These are phyloP conservation scores for Coilia nasus DNA, from an alignment of 2,797 vertebrate genomes.

Conservation along the genomic window DNA sequence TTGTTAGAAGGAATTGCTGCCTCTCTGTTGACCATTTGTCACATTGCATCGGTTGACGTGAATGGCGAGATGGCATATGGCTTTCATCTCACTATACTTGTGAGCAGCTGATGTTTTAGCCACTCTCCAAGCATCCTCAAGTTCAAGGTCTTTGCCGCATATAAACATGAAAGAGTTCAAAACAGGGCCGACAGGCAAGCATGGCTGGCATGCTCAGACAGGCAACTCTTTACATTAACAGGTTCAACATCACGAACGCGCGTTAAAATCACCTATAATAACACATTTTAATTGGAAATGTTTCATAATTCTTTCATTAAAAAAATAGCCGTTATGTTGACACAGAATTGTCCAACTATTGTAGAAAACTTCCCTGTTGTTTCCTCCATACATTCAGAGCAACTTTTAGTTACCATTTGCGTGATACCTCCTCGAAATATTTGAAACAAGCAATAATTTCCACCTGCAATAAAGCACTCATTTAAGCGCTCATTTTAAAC, in stretches of 20 bases:
- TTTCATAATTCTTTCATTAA: background rate
- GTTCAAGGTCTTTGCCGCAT: conserved; percentile 72
- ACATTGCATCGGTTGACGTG: conserved; percentile 55
- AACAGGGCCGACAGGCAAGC: background rate
- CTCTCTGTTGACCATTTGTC: conserved; percentile 54
- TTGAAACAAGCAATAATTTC: background rate
- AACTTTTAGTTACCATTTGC: background rate
- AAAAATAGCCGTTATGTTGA: background rate
- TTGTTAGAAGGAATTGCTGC: conserved; percentile 27
- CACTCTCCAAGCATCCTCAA: conserved; percentile 68
- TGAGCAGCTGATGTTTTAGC: conserved; percentile 66
- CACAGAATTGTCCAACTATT: background rate
- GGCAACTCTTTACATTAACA: background rate
- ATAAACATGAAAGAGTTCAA: conserved; percentile 55
- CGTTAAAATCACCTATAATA: background rate
- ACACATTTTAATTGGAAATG: background rate
- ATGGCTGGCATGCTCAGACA: background rate
- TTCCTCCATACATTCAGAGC: background rate
- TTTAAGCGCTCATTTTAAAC: background rate
- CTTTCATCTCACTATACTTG: conserved; percentile 68
- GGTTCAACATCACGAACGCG: background rate
- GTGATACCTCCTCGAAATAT: background rate
- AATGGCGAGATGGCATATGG: conserved; percentile 71
- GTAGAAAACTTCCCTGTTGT: background rate
- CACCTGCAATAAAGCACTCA: background rate